Evolutionary conservation across 2,888 invertebrate species (phyloP).

Genomic region (Euspilapteryx auroguttella): DNA sequence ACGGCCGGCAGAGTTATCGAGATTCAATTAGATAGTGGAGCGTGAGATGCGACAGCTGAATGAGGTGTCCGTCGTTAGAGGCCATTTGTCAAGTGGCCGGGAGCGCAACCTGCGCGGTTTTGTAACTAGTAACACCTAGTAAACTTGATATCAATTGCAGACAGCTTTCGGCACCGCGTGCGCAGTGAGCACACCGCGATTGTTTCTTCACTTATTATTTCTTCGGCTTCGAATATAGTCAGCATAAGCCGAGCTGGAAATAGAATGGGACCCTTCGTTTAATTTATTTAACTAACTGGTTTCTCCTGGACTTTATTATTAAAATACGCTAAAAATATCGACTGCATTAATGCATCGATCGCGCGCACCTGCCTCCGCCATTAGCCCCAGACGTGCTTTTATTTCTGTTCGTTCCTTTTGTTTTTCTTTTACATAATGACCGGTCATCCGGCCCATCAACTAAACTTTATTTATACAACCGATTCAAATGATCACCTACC

Average conservation of each 20-base stretch:
- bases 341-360: constrained; percentile 26
- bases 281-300: constrained; percentile 16
- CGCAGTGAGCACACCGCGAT: no score
- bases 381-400: constrained; percentile 20
- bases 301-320: constrained; percentile 23
- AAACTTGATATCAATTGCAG: constrained; percentile 43
- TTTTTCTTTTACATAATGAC: constrained; percentile 12
- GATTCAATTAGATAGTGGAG: no score
- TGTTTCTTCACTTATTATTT: no score
- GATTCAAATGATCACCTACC: no score
- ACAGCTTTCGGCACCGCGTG: constrained; percentile 31
- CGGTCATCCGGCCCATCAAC: no score
- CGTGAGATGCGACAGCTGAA: no score
- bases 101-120: constrained; percentile 32
- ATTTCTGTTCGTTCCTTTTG: no score
- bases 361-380: constrained; percentile 27
- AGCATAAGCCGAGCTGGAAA: no score
- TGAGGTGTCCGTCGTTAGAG: no score
- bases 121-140: constrained; percentile 37
- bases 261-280: constrained; percentile 20
- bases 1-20: no score
- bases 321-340: constrained; percentile 35
- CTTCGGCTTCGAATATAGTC: no score
- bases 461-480: no score
- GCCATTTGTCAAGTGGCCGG: constrained; percentile 16